These are phyloP conservation scores for Nymphalis c-album DNA, from an alignment of 2,888 invertebrate species.

Conservation along the genomic window DNA sequence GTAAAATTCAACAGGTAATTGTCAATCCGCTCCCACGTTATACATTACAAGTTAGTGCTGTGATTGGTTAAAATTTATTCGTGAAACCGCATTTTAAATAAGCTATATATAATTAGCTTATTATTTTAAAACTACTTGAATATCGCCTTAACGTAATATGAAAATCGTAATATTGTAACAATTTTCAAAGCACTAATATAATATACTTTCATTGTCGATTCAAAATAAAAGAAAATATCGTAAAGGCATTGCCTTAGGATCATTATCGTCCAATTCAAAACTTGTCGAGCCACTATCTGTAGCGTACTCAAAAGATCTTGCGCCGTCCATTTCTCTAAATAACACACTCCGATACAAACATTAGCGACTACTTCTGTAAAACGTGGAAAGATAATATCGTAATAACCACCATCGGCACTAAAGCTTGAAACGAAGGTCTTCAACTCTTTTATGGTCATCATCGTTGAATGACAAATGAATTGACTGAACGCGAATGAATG, in stretches of 20 bases:
- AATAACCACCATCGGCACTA: slow-evolving; percentile 35
- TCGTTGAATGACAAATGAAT: slow-evolving; percentile 48
- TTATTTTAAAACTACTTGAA: too few species aligned
- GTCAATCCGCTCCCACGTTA: slow-evolving; percentile 40
- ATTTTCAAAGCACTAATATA: neutral
- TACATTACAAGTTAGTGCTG: slow-evolving; percentile 22
- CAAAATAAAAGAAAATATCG: slow-evolving; percentile 11
- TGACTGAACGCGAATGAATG: slow-evolving; percentile 27
- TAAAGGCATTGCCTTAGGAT: neutral
- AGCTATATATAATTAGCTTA: too few species aligned
- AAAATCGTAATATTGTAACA: neutral
- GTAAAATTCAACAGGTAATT: slow-evolving; percentile 40
- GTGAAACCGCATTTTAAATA: neutral
- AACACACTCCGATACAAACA: slow-evolving; percentile 31
- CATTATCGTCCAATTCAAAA: slow-evolving; percentile 18
- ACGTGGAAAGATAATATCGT: slow-evolving; percentile 39
- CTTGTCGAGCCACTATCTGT: slow-evolving; percentile 13
- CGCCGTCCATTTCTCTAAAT: slow-evolving; percentile 24
- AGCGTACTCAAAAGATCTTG: slow-evolving; percentile 18
- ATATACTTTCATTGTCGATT: neutral
- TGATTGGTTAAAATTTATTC: slow-evolving; percentile 15
- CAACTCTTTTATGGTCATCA: slow-evolving; percentile 47
- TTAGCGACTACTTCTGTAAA: slow-evolving; percentile 38
- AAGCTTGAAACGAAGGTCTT: slow-evolving; percentile 39
- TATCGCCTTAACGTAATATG: too few species aligned